Percentiles rank a stretch among this genome's conserved stretches.
phyloP scores from a whole-genome alignment of 2,113 vertebrate species.

The Gnathonemus echidnorhynchus region DNA sequence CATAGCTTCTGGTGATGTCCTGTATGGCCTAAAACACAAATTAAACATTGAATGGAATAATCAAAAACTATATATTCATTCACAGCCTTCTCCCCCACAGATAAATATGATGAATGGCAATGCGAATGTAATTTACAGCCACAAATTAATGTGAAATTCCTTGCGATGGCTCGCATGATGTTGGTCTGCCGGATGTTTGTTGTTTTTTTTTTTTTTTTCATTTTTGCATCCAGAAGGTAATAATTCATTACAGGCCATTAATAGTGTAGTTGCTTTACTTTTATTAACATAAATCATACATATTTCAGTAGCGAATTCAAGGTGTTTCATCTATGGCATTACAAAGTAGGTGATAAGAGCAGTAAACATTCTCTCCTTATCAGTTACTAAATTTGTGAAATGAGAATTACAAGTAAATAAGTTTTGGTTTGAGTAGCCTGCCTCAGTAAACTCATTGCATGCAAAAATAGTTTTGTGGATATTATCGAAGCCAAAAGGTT shows the following conservation, averaged over 20 bases:
- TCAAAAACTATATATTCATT: not conserved
- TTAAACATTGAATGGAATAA: not conserved
- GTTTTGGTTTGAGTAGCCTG: not conserved
- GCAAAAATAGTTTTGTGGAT: not conserved
- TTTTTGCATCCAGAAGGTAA: not conserved
- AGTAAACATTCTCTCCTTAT: not conserved
- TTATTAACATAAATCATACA: not conserved
- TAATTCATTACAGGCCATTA: not conserved
- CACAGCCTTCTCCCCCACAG: not conserved
- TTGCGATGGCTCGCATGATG: not conserved
- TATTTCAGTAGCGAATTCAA: not conserved
- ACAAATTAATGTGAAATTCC: not conserved
- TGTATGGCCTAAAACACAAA: slow-evolving; percentile 53
- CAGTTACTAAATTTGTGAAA: not conserved
- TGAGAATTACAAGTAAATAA: not conserved
- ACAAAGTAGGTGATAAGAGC: not conserved
- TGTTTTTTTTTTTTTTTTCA: no score
- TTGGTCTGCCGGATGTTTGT: not conserved
- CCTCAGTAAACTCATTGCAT: not conserved
- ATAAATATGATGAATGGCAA: not conserved
- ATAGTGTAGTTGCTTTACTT: not conserved
- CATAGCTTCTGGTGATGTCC: slow-evolving; percentile 58
- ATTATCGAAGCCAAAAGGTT: not conserved
- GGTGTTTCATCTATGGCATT: not conserved
- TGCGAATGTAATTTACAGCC: not conserved